Conservation (phyloP, 2,113 vertebrate species). For the Gallinago paraguaiae region DNA sequence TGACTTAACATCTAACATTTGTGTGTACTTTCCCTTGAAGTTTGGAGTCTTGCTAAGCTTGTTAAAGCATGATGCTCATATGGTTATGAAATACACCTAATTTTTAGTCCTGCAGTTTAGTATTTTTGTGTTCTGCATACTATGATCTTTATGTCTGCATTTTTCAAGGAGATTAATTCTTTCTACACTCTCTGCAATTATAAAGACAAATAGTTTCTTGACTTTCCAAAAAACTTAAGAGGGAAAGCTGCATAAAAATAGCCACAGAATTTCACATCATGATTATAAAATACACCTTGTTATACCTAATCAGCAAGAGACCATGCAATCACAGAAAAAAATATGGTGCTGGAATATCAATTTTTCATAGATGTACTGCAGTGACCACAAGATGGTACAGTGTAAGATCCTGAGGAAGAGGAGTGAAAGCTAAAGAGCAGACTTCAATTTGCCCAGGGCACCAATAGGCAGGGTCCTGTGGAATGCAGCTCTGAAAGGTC, state of each 20-base stretch:
- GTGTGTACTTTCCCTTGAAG: not conserved
- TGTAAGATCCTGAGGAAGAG: not conserved
- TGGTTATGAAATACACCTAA: not conserved
- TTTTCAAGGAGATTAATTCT: constrained; percentile 4
- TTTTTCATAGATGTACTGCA: not conserved
- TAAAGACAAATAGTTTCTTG: not conserved
- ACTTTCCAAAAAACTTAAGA: constrained; percentile 7
- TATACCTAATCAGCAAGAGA: not conserved
- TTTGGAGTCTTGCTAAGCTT: not conserved
- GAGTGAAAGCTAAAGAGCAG: not conserved
- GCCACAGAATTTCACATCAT: not conserved
- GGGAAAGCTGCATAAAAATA: constrained; percentile 9
- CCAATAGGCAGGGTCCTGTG: not conserved
- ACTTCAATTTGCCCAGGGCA: not conserved
- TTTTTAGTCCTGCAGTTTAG: not conserved
- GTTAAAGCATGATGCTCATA: not conserved
- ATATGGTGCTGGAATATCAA: not conserved
- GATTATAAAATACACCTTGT: not conserved
- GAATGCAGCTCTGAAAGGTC: not conserved
- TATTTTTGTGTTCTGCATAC: not conserved
- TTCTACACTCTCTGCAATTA: not conserved
- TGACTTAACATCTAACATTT: not conserved
- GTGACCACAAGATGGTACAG: not conserved
- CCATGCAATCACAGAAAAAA: not conserved
- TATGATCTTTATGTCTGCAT: not conserved